Base-by-base conservation (phyloP, 2,888 invertebrate genomes). In the Eustalomyia histrio region DNA sequence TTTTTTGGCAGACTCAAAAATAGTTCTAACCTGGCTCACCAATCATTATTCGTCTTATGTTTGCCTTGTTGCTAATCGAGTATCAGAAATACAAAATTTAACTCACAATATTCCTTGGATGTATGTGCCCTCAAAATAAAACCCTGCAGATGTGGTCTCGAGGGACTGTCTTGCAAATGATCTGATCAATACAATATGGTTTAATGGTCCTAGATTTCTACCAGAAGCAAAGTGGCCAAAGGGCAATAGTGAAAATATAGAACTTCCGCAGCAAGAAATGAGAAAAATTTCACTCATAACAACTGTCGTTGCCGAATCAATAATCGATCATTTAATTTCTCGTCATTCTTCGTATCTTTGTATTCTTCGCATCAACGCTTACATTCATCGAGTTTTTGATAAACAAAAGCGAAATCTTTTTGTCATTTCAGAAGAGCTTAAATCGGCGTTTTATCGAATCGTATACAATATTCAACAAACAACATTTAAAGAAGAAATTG, bases 241-340 rank as follows among this genome's bases (percentile, higher is more conserved):
- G 10, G 60, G 18, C 1, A 47, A 57, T 18, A 47, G 29, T 7
- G 18, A 47, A 33, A 47, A 29, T 14, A 58, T 24, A 33, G 84
- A 83, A 63, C 84, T 84, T 80, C 85, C 84, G 1, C 58, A 50
- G 58, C 50, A 52, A 60, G 57, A 69, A 47, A 47, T 58, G 18
- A 69, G n/a, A 69, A 69, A 69, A 60, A 10, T 17, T 14, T 4
- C 50, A n/a, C 16, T 69, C 33, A 69, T 60, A 50, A 69, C 57
- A 1, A 68, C 39, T 5, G 29, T 61, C 18, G 47, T 61, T 8
- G 33, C 39, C 16, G 52, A 67, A 7, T 60, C 53, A 43, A 68
- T 76, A 2, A 61, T 76, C 18, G 65, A 47, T 24, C 12, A 43
- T 5, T 69, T 69, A 69, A 4, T 16, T 58, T 69, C 50, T 69